phyloP scores from a whole-genome alignment of 2,888 invertebrate genomes.

The Hirtodrosophila trivittata region DNA sequence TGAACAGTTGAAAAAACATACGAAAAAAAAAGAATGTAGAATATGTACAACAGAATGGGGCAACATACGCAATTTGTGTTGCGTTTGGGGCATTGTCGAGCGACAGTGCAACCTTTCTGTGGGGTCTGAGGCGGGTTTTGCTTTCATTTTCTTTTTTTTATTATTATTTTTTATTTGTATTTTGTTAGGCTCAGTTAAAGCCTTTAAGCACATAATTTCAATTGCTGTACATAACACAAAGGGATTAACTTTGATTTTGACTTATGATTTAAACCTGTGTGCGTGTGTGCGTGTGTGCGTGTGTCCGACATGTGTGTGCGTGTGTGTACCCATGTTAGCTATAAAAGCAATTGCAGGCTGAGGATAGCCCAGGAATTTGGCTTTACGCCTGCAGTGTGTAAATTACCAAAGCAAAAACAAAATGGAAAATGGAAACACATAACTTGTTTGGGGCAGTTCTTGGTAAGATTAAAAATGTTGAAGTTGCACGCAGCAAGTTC shows the following conservation, averaged over 20 bases:
- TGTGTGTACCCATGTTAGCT: constrained; percentile 5
- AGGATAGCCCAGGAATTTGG: constrained; percentile 10
- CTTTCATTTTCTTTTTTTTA: background rate
- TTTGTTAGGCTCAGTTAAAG: constrained; percentile 69
- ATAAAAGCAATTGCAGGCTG: background rate
- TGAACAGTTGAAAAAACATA: constrained; percentile 37
- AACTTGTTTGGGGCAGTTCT: constrained; percentile 5
- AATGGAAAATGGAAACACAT: constrained; percentile 11
- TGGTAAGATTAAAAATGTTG: constrained; percentile 16
- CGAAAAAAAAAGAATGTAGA: constrained; percentile 7
- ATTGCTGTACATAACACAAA: constrained; percentile 77
- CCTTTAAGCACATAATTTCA: constrained; percentile 79
- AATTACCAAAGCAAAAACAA: constrained; percentile 24
- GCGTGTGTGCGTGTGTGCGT: constrained; percentile 12
- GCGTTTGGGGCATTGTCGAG: constrained; percentile 59
- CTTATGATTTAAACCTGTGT: constrained; percentile 62
- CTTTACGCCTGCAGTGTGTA: constrained; percentile 27
- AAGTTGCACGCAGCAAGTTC: constrained; percentile 34
- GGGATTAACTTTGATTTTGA: constrained; percentile 80
- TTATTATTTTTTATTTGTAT: constrained; percentile 40
- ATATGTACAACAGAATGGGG: constrained; percentile 25
- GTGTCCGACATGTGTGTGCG: constrained; percentile 11
- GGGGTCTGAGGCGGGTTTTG: constrained; percentile 5
- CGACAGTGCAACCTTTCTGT: constrained; percentile 47
- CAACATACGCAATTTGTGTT: constrained; percentile 74